These are phyloP conservation scores for Dendrolimus punctatus DNA, from an alignment of 1,140 invertebrate genomes.

Conservation along the genomic window DNA sequence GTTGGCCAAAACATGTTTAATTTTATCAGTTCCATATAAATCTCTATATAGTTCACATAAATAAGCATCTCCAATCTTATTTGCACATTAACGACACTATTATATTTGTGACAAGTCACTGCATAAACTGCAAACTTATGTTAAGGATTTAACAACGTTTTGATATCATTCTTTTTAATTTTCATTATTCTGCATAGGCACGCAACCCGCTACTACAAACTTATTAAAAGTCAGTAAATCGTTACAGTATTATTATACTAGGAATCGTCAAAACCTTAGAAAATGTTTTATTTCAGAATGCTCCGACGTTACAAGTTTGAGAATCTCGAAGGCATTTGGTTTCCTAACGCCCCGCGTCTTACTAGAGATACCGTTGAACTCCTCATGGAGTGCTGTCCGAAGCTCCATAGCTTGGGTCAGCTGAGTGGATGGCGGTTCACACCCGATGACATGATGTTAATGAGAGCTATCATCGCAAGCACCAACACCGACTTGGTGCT, in stretches of 20 bases:
- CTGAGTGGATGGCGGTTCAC: slow-evolving; percentile 76
- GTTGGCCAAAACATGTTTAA: no score
- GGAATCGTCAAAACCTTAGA: no score
- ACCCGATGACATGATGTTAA: slow-evolving; percentile 75
- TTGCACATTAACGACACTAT: no score
- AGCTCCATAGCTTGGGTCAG: slow-evolving; percentile 74
- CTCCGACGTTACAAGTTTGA: slow-evolving; percentile 72
- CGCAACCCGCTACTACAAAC: no score
- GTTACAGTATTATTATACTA: no score
- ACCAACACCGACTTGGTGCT: slow-evolving; percentile 74
- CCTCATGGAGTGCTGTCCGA: slow-evolving; percentile 76
- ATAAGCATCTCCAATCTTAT: no score
- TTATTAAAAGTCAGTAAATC: no score
- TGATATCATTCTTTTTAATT: neutral
- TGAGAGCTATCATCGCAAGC: slow-evolving; percentile 75
- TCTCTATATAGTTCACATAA: no score
- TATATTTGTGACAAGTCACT: no score
- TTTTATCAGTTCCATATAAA: no score
- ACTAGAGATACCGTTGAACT: slow-evolving; percentile 74
- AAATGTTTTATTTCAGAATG: slow-evolving; percentile 56
- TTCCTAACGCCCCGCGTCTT: slow-evolving; percentile 74
- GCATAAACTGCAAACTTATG: no score
- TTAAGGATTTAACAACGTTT: no score
- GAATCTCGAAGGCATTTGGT: slow-evolving; percentile 76
- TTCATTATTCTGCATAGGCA: neutral